Base-by-base conservation (phyloP, 2,113 vertebrate genomes). In the Anas platyrhynchos region DNA sequence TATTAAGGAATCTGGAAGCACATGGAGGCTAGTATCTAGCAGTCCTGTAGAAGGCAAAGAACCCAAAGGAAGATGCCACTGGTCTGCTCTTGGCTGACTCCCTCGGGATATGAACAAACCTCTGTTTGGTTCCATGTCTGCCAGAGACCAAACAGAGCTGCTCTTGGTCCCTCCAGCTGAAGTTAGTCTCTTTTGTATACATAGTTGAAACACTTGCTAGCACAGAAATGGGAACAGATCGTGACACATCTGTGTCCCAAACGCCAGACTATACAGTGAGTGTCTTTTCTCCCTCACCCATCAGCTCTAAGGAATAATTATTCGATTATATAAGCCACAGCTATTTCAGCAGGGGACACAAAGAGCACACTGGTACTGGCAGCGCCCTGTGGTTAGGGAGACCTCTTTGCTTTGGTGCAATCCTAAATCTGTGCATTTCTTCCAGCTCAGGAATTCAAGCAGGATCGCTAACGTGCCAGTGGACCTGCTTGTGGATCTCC, bases 381-480 rank as follows among this genome's bases (percentile, higher is more conserved):
- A 81, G 75, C 2, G 1, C n/a, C 58, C 80, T 23, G 13, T 2
- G 38, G 25, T 29, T 12, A 61, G 7, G 29, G 71, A 73, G 32
- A 7, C 13, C 14, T 63, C 76, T 29, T 16, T 54, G 46, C 65
- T 34, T 73, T 27, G 20, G 34, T 27, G 43, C 61, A 68, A 16
- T 18, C 59, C 59, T 41, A 29, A 67, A 73, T n/a, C 36, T 9
- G 13, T 2, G n/a, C 11, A 17, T 2, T 18, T 46, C 38, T 32
- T 80, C 56, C 79, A 85, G 79, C 31, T 68, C 48, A 9, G 48
- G 25, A 82, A 55, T 3, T 21, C 54, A 55, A 61, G 67, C 11
- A 16, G 0, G 0, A 15, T 14, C 76, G 56, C 61, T 68, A 1
- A 0, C 54, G 44, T 5, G 8, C 20, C 48, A 20, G 59, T 6